These are phyloP conservation scores for Epirrhoe alternata DNA, from an alignment of 2,888 invertebrate genomes.

Conservation along the genomic window DNA sequence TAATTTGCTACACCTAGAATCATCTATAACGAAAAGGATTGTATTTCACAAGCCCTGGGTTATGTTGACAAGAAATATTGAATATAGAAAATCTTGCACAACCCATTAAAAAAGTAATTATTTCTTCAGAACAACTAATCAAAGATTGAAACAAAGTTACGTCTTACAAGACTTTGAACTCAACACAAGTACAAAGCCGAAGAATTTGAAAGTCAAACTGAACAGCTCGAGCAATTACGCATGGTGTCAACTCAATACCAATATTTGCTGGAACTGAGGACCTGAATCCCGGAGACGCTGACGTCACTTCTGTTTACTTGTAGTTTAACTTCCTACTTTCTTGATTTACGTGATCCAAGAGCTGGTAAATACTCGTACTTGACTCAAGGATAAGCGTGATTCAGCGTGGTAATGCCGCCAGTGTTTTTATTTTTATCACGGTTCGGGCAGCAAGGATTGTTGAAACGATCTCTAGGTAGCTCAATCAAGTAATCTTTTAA, in stretches of 20 bases:
- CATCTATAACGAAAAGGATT: too few relatives aligned
- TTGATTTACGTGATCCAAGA: too few relatives aligned
- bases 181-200: slow-evolving; percentile 22
- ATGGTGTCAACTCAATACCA: slow-evolving; percentile 25
- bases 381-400: too few relatives aligned
- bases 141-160: slow-evolving; percentile 15
- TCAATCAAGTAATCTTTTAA: too few relatives aligned
- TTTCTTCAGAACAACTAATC: slow-evolving; percentile 17
- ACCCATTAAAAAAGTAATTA: slow-evolving; percentile 10
- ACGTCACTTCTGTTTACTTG: not conserved
- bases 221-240: slow-evolving; percentile 20
- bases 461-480: too few relatives aligned
- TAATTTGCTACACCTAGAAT: too few relatives aligned
- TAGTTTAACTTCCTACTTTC: not conserved
- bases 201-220: slow-evolving; percentile 30
- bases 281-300: not conserved
- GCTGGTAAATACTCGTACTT: too few relatives aligned
- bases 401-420: too few relatives aligned
- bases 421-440: too few relatives aligned
- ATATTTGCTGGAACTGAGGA: slow-evolving; percentile 16
- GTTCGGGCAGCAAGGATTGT: too few relatives aligned
- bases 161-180: slow-evolving; percentile 2
- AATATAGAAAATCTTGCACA: not conserved
- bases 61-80: not conserved
- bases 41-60: too few relatives aligned